Conservation (phyloP, 1,140 invertebrate genomes). For the Cepaea nemoralis region DNA sequence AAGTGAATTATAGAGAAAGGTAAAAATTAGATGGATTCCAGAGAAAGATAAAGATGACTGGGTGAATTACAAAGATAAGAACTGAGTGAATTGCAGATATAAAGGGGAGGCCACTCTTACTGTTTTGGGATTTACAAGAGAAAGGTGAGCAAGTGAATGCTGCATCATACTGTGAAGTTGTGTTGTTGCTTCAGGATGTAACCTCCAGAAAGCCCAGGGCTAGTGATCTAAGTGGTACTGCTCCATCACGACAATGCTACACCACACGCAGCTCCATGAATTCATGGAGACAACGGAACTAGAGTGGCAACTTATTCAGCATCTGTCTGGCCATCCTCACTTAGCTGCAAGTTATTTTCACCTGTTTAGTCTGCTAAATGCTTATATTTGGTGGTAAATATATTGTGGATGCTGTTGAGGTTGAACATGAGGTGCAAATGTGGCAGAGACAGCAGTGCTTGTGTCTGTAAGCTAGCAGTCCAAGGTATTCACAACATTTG, state of each 20-base stretch:
- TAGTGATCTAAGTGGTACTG: not conserved
- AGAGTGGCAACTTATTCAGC: not conserved
- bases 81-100: too few species aligned
- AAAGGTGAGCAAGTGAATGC: not conserved
- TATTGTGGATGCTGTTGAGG: not conserved
- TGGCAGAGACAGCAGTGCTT: not conserved
- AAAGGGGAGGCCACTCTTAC: too few species aligned
- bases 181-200: not conserved
- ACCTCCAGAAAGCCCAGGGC: not conserved
- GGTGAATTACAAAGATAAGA: too few species aligned
- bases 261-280: not conserved
- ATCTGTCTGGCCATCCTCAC: too few species aligned
- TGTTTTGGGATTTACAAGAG: not conserved
- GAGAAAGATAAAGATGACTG: too few species aligned
- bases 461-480: too few species aligned
- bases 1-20: too few species aligned
- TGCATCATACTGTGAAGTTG: constrained; percentile 1
- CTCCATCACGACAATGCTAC: not conserved
- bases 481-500: too few species aligned
- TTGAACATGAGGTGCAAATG: not conserved
- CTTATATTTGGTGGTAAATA: not conserved
- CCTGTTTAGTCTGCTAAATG: not conserved
- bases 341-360: not conserved
- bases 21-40: too few species aligned
- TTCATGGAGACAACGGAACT: not conserved